phyloP scores from a whole-genome alignment of 2,888 invertebrate genomes.

The Metellina segmentata region DNA sequence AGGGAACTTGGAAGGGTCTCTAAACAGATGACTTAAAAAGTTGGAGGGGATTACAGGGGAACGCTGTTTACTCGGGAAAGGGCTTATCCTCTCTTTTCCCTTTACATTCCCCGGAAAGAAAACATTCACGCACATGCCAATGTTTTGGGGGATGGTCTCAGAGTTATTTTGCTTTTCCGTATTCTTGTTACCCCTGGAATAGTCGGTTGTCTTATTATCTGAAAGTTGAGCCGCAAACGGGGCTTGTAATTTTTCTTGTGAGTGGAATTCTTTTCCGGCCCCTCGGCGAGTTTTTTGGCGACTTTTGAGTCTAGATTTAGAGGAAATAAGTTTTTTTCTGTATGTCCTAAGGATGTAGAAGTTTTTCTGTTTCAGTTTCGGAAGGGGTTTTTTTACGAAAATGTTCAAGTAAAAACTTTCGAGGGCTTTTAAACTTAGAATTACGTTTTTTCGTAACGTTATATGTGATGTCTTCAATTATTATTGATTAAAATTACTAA shows the following conservation, averaged over 20 bases:
- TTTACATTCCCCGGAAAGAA: slow-evolving; percentile 15
- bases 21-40: slow-evolving; percentile 69
- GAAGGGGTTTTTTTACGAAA: too few relatives aligned
- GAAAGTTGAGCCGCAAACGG: slow-evolving; percentile 56
- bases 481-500: too few relatives aligned
- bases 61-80: slow-evolving; percentile 56
- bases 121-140: slow-evolving; percentile 43
- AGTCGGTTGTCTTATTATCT: slow-evolving; percentile 53
- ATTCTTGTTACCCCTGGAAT: neutral
- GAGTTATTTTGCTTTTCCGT: slow-evolving; percentile 7
- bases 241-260: slow-evolving; percentile 19
- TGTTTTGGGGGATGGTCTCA: slow-evolving; percentile 11
- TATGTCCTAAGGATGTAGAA: neutral
- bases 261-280: neutral
- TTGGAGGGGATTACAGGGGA: slow-evolving; percentile 53
- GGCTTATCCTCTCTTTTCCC: slow-evolving; percentile 53
- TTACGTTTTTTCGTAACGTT: too few relatives aligned
- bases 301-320: neutral
- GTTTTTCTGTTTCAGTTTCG: neutral
- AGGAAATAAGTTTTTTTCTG: neutral
- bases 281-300: neutral
- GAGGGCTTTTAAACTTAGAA: too few relatives aligned
- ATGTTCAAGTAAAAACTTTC: too few relatives aligned
- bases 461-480: too few relatives aligned
- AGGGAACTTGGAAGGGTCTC: slow-evolving; percentile 62